Percentiles rank a stretch among this genome's conserved stretches.
Conservation (phyloP, 2,888 invertebrate species). For the Pinctada fucata region DNA sequence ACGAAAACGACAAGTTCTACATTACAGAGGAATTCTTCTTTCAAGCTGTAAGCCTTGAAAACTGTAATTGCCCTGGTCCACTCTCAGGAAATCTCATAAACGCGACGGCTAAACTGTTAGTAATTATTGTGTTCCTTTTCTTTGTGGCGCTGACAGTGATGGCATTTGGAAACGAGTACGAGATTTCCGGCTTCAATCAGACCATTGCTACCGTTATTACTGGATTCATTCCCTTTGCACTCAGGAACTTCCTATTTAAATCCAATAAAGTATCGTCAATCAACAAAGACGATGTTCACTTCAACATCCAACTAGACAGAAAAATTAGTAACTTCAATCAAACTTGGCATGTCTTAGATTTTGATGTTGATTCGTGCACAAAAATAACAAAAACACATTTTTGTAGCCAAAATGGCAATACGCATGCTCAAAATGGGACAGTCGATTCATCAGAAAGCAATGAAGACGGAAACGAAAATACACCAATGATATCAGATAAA, state of each 20-base stretch:
- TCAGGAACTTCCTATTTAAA: slow-evolving; percentile 51
- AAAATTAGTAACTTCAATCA: slow-evolving; percentile 9
- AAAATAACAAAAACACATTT: too few species aligned
- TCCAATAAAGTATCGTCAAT: slow-evolving; percentile 53
- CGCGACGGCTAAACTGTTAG: slow-evolving; percentile 42
- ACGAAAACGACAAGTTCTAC: slow-evolving; percentile 44
- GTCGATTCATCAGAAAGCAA: too few species aligned
- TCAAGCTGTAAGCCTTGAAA: slow-evolving; percentile 46
- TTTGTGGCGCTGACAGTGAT: slow-evolving; percentile 52
- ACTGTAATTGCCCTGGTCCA: slow-evolving; percentile 49
- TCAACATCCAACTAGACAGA: slow-evolving; percentile 46
- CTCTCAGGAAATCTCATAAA: slow-evolving; percentile 40
- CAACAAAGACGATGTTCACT: slow-evolving; percentile 61
- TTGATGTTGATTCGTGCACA: background rate
- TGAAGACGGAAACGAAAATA: too few species aligned
- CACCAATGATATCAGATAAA: too few species aligned
- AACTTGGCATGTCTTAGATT: background rate
- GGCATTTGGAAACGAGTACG: slow-evolving; percentile 55
- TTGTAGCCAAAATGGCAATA: too few species aligned
- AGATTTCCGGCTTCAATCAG: slow-evolving; percentile 49
- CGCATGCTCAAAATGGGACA: too few species aligned
- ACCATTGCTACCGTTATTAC: slow-evolving; percentile 51
- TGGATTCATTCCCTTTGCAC: slow-evolving; percentile 53
- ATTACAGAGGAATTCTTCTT: slow-evolving; percentile 52
- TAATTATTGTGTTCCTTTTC: slow-evolving; percentile 47